Evolutionary conservation across 2,113 vertebrate genomes (phyloP), one percentile per base, ranked within the genome.

Genomic region (Vulpes vulpes): DNA sequence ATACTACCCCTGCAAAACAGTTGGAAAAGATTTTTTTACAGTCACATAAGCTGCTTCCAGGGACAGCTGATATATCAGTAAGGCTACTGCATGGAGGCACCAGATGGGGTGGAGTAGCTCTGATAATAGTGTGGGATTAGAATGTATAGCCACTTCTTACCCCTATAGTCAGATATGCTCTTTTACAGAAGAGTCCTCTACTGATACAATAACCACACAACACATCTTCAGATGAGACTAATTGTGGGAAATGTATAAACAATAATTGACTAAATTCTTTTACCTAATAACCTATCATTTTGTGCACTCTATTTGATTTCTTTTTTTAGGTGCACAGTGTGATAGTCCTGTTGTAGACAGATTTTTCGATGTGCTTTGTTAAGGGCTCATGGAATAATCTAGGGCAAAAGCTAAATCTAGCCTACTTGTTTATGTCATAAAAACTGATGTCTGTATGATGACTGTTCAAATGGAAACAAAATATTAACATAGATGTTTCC

Each of bases 381-480:
- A 95, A 83, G 51, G 30, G 30, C 15, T 90, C 76, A 64, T 78
- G 67, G 83, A 85, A 86, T 92, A 93, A 91, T 55, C 89, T 60
- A 88, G 67, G 89, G 76, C 81, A 80, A 96, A 95, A 96, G 62
- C 53, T 95, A 94, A 93, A 92, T 90, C 43, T 94, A 3, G 90
- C 80, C 59, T 86, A 57, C 9, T 96, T 94, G 85, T 95, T 96
- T 95, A 67, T 78, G n/a, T 86, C 53, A 25, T 96, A 86, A 25
- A 96, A 67, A 81, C n/a, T 95, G 65, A 92, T 85, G 81, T 85
- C 92, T 96, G n/a, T 96, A 60, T 96, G 95, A 87, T 95, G 95
- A 94, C 73, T 67, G 97, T 97, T 97, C 88, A 93, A 95, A 93
- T 97, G 91, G 97, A 97, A 98, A 98, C 96, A 96, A 94, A 98